A percentile compares a stretch with the other conserved stretches of the same genome.
Evolutionary conservation across 2,888 invertebrate genomes (phyloP).

Genomic region (Anarsia innoxiella): DNA sequence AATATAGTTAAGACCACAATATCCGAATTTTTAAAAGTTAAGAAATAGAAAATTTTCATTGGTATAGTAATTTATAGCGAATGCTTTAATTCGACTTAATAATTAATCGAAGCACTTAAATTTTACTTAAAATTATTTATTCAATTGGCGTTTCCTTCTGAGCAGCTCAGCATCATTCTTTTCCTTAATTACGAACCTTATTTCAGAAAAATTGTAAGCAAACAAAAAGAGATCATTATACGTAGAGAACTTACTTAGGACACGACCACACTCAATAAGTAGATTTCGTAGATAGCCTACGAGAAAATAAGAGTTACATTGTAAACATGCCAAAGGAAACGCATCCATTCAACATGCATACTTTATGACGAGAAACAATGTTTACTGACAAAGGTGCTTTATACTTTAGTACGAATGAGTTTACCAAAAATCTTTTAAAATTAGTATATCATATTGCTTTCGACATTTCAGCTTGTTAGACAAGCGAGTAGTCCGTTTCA

Average conservation of each 20-base stretch:
- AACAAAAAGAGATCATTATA: slow-evolving; percentile 57
- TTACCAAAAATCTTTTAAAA: slow-evolving; percentile 14
- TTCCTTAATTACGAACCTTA: slow-evolving; percentile 37
- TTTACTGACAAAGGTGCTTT: slow-evolving; percentile 27
- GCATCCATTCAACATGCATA: slow-evolving; percentile 56
- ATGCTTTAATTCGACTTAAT: slow-evolving; percentile 36
- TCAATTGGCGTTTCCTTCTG: slow-evolving; percentile 65
- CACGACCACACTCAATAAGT: slow-evolving; percentile 58
- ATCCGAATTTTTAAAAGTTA: slow-evolving; percentile 45
- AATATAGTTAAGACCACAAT: slow-evolving; percentile 63
- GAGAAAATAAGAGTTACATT: no score
- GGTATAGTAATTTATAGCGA: slow-evolving; percentile 49
- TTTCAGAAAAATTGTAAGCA: slow-evolving; percentile 70
- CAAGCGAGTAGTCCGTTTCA: slow-evolving; percentile 5
- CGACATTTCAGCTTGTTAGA: slow-evolving; percentile 12
- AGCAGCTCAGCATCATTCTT: slow-evolving; percentile 43
- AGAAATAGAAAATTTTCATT: slow-evolving; percentile 56
- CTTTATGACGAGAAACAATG: slow-evolving; percentile 32
- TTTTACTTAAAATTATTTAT: slow-evolving; percentile 53
- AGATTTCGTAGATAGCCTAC: slow-evolving; percentile 36
- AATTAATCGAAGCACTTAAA: slow-evolving; percentile 61
- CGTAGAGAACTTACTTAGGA: slow-evolving; percentile 47
- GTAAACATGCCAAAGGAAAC: slow-evolving; percentile 33
- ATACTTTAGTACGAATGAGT: slow-evolving; percentile 10
- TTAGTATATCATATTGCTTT: slow-evolving; percentile 9